Conservation (phyloP, 2,113 vertebrate genomes). For the Piaya cayana region DNA sequence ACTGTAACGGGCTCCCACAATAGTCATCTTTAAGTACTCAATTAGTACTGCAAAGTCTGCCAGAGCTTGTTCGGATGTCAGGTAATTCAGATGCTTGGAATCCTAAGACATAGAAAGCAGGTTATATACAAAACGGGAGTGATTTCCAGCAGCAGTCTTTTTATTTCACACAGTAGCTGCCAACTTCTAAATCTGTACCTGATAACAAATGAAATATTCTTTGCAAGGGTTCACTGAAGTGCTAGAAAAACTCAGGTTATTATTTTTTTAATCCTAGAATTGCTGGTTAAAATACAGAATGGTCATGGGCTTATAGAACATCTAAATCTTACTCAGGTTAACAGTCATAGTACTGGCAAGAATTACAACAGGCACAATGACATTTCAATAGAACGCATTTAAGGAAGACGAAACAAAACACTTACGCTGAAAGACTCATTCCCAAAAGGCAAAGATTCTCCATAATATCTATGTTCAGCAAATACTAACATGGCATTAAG, state of each 20-base stretch:
- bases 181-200: neutral
- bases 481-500: constrained; percentile 93
- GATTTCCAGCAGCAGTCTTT: neutral
- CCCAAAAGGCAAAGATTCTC: constrained; percentile 93
- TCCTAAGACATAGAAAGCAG: constrained; percentile 77
- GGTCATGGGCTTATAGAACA: neutral
- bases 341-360: neutral
- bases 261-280: neutral
- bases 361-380: neutral
- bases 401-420: neutral
- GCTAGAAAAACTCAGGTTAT: neutral
- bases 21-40: constrained; percentile 76
- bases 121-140: neutral
- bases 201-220: neutral
- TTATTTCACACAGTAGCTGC: neutral
- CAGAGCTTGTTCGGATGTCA: constrained; percentile 94
- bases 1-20: constrained; percentile 78
- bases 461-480: constrained; percentile 96
- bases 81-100: constrained; percentile 89
- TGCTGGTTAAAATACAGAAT: neutral
- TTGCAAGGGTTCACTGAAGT: neutral
- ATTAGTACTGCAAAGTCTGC: constrained; percentile 92
- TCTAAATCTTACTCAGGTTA: neutral
- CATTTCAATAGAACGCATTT: neutral
- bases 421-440: constrained; percentile 86